phyloP scores from a whole-genome alignment of 1,140 invertebrate species.

The Lethocerus indicus region DNA sequence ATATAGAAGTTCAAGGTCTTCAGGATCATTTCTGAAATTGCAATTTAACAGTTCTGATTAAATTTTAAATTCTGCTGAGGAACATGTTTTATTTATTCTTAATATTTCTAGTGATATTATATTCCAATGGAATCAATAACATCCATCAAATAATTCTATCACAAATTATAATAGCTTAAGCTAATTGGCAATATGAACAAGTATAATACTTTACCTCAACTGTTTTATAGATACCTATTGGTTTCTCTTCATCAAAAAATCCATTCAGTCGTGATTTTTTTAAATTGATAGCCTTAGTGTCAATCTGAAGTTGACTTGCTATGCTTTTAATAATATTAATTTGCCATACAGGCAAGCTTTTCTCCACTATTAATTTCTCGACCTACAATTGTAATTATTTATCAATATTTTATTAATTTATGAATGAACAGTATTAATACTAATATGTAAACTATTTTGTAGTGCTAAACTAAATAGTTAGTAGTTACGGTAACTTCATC shows the following conservation, averaged over 20 bases:
- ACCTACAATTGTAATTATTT: conserved; percentile 10
- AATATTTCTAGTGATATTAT: neutral
- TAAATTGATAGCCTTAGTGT: conserved; percentile 18
- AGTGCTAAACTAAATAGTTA: too few relatives aligned
- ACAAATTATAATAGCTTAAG: neutral
- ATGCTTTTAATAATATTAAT: conserved; percentile 47
- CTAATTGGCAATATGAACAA: neutral
- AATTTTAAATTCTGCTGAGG: neutral
- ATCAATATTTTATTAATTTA: neutral
- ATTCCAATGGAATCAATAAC: neutral
- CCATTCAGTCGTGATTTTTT: conserved; percentile 25
- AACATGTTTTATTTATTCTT: neutral
- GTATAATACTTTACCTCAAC: conserved; percentile 30
- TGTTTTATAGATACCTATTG: conserved; percentile 35
- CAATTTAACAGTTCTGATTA: conserved; percentile 21
- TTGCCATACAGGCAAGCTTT: conserved; percentile 32
- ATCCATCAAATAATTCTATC: too few relatives aligned
- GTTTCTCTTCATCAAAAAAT: conserved; percentile 28
- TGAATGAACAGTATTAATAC: neutral
- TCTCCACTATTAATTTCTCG: conserved; percentile 22
- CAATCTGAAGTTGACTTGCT: conserved; percentile 27
- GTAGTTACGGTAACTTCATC: too few relatives aligned
- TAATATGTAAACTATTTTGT: too few relatives aligned
- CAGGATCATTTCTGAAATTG: conserved; percentile 22
- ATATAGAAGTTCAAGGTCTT: conserved; percentile 19